phyloP scores from a whole-genome alignment of 2,888 invertebrate species.

The Xiphydria camelus region DNA sequence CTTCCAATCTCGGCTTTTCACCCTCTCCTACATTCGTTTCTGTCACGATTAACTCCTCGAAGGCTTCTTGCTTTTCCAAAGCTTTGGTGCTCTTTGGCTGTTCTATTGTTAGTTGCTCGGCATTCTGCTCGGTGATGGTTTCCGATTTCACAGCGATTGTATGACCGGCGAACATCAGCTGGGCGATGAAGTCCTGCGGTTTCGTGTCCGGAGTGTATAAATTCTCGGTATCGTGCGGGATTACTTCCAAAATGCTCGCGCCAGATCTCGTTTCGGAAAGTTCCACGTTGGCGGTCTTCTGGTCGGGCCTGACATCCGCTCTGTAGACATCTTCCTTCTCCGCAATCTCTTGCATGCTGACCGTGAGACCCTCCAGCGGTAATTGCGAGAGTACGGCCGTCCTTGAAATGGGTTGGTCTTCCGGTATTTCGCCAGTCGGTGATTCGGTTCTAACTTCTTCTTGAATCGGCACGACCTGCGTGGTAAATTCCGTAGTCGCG shows the following conservation, averaged over 20 bases:
- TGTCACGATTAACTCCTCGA: constrained; percentile 56
- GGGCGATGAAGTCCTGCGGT: constrained; percentile 44
- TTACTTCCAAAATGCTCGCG: constrained; percentile 46
- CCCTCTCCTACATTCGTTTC: constrained; percentile 59
- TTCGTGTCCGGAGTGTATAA: constrained; percentile 34
- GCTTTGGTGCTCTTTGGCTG: constrained; percentile 46
- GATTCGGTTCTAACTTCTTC: constrained; percentile 59
- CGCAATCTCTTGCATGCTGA: constrained; percentile 53
- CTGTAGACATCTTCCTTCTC: constrained; percentile 59
- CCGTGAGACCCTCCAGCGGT: constrained; percentile 52
- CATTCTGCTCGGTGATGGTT: constrained; percentile 53
- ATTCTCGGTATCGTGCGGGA: constrained; percentile 50
- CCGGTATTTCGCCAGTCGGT: constrained; percentile 48
- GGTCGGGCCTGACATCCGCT: constrained; percentile 48
- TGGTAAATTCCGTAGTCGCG: constrained; percentile 58
- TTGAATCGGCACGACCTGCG: constrained; percentile 59
- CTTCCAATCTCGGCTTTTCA: constrained; percentile 57
- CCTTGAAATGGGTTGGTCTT: constrained; percentile 51
- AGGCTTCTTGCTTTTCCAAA: constrained; percentile 59
- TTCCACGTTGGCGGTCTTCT: constrained; percentile 56
- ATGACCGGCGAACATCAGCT: constrained; percentile 56
- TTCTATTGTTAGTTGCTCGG: constrained; percentile 35
- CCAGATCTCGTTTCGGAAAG: constrained; percentile 47
- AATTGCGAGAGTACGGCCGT: constrained; percentile 49
- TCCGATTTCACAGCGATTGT: constrained; percentile 59